Evolutionary conservation across 2,797 vertebrate species (phyloP).

Genomic region (Cossypha dichroa): DNA sequence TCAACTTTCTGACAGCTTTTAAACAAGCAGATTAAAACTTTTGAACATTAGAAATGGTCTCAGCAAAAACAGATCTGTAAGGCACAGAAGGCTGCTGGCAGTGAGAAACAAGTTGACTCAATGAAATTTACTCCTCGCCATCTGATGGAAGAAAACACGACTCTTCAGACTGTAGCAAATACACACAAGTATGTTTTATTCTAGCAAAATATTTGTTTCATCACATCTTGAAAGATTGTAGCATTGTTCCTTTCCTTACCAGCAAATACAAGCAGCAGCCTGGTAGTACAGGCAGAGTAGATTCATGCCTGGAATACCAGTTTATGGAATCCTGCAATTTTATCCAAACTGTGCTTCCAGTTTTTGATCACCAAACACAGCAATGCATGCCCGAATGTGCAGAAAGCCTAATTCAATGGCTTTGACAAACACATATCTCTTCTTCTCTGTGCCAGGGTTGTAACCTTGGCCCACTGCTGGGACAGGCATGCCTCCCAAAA

Average conservation of each 20-base stretch:
- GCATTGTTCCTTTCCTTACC: neutral
- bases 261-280: neutral
- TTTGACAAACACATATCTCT: neutral
- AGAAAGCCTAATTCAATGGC: neutral
- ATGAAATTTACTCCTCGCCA: neutral
- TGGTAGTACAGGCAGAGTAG: neutral
- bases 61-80: constrained; percentile 19
- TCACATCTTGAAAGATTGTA: neutral
- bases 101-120: neutral
- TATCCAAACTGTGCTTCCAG: neutral
- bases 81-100: neutral
- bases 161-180: neutral
- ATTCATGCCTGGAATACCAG: neutral
- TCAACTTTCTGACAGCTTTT: constrained; percentile 19
- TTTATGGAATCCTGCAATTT: neutral
- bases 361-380: neutral
- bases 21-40: constrained; percentile 48
- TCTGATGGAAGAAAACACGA: neutral
- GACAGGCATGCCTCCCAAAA: neutral
- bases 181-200: neutral
- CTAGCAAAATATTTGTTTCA: neutral
- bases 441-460: neutral
- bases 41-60: constrained; percentile 5
- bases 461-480: neutral
- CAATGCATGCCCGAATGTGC: neutral